Conservation (phyloP, 2,888 invertebrate genomes). For the Heliconius aoede region DNA sequence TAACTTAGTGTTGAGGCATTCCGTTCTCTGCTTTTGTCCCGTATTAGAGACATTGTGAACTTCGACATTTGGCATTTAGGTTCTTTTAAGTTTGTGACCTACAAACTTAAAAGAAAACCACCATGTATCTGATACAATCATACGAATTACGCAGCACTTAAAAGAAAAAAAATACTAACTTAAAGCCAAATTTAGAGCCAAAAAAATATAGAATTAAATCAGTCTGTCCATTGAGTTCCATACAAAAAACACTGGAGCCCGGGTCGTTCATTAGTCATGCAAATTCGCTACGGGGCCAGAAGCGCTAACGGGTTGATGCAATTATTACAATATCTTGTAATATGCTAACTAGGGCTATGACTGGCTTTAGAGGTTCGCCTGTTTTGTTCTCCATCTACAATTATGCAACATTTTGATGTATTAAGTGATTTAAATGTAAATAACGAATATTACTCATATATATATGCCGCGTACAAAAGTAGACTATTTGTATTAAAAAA, state of each 20-base stretch:
- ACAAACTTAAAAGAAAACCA: too few relatives aligned
- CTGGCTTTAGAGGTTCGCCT: conserved; percentile 11
- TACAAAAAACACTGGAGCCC: conserved; percentile 59
- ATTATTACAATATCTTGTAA: conserved; percentile 65
- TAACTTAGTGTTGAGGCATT: neutral
- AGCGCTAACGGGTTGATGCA: conserved; percentile 55
- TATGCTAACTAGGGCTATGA: conserved; percentile 59
- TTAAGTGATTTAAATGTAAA: conserved; percentile 11
- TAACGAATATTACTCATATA: neutral
- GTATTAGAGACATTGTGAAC: neutral
- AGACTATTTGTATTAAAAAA: too few relatives aligned
- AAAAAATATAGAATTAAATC: conserved; percentile 35
- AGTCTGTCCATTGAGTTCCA: conserved; percentile 28
- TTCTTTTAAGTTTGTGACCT: too few relatives aligned
- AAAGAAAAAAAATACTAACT: neutral
- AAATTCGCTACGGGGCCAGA: conserved; percentile 58
- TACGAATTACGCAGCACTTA: neutral
- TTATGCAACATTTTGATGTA: conserved; percentile 13
- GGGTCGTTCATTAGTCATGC: conserved; percentile 68
- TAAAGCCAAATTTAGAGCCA: conserved; percentile 14
- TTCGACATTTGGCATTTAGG: too few relatives aligned
- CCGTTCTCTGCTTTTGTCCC: neutral
- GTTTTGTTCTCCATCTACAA: conserved; percentile 20
- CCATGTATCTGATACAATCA: too few relatives aligned
- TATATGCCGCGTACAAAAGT: too few relatives aligned